Base-by-base conservation (phyloP, 2,888 invertebrate species). In the Mesorhabditis belari region DNA sequence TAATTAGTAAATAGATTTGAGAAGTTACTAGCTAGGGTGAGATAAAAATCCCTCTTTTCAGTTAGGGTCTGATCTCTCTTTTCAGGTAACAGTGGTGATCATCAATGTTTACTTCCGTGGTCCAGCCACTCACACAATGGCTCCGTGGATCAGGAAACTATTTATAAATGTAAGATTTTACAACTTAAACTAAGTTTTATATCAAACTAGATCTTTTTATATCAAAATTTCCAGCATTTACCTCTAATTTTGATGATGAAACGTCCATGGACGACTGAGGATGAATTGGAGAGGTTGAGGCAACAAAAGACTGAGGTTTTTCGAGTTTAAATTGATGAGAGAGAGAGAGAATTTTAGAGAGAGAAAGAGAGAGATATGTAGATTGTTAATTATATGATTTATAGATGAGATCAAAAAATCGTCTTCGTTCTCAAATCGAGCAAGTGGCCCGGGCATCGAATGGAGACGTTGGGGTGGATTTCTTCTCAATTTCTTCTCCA, bases 91-190 rank as follows among this genome's bases (percentile, higher is more conserved):
- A n/a, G 96, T 98, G 70, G 89, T 98, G 81, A 96, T 98, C 82
- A 96, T 98, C 82, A 99, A 99, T 84, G 93, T 94, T 90, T 96
- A 99, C 84, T 99, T 96, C 86, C 87, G 98, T 24, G 84, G 93
- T 92, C 50, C 96, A 92, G 60, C 87, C 92, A 98, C 96, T 50
- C 95, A 98, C 84, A 89, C 90, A 85, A 98, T 80, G 80, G 73
- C 77, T 12, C 88, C 90, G 77, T 95, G 93, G 93, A 91, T 94
- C 77, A 88, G 94, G 60, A 88, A 90, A 70, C 89, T 96, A 64
- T 99, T 98, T 85, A 87, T 98, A 54, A 66, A 68, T 27, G 69
- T 54, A 28, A 50, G 28, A n/a, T n/a, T n/a, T n/a, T n/a, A n/a
- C n/a, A n/a, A n/a, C n/a, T n/a, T n/a, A n/a, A n/a, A n/a, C n/a